Evolutionary conservation across 1,140 invertebrate species (phyloP).

Genomic region (Hycleus cichorii): DNA sequence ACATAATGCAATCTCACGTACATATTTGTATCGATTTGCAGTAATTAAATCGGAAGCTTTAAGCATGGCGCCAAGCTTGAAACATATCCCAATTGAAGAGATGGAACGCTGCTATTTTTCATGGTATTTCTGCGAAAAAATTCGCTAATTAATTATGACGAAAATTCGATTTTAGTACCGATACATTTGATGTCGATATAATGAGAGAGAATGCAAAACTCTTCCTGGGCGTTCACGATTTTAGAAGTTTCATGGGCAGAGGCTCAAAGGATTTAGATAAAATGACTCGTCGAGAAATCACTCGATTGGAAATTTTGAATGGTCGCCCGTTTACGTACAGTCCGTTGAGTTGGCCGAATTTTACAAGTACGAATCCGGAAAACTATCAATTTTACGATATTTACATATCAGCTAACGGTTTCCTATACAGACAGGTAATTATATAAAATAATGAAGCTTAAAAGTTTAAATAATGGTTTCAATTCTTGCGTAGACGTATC

Average conservation of each 20-base stretch:
- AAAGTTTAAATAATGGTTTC: too few relatives aligned
- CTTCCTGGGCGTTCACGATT: conserved; percentile 59
- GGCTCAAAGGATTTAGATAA: conserved; percentile 33
- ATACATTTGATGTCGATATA: conserved; percentile 52
- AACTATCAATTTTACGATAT: conserved; percentile 55
- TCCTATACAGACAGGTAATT: conserved; percentile 65
- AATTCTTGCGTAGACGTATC: too few relatives aligned
- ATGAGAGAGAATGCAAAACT: conserved; percentile 48
- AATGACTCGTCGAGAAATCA: conserved; percentile 43
- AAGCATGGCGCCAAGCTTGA: conserved; percentile 25
- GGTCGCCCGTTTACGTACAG: conserved; percentile 17
- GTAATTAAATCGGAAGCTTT: conserved; percentile 36
- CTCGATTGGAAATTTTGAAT: conserved; percentile 43
- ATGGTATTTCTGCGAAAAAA: conserved; percentile 35
- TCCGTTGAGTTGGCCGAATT: conserved; percentile 31
- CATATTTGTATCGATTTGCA: conserved; percentile 60
- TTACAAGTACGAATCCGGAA: conserved; percentile 28
- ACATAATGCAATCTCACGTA: conserved; percentile 50
- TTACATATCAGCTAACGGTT: conserved; percentile 51
- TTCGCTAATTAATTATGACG: conserved; percentile 2
- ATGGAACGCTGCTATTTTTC: conserved; percentile 44
- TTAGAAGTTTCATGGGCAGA: conserved; percentile 56
- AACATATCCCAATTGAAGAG: conserved; percentile 46
- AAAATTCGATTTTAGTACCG: conserved; percentile 40
- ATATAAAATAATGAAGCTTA: too few relatives aligned